These are phyloP conservation scores for Iphiclides podalirius DNA, from an alignment of 2,888 invertebrate genomes.

Conservation along the genomic window DNA sequence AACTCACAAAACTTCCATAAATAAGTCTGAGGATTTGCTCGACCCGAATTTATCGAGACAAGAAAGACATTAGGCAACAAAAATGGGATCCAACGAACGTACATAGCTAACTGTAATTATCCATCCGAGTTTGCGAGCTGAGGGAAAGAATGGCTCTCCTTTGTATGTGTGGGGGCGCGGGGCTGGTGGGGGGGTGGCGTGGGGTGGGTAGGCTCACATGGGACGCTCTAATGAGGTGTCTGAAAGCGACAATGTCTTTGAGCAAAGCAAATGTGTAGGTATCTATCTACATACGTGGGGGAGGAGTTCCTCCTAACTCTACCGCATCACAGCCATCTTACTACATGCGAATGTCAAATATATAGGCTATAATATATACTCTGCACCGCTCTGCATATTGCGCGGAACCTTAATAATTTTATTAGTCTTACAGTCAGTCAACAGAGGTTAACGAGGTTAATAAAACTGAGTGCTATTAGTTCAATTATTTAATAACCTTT, in stretches of 20 bases:
- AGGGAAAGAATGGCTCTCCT: constrained; percentile 72
- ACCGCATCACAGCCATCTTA: constrained; percentile 27
- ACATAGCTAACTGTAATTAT: constrained; percentile 74
- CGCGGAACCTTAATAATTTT: too few relatives aligned
- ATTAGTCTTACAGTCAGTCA: too few relatives aligned
- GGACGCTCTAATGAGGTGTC: constrained; percentile 81
- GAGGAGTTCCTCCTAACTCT: constrained; percentile 57
- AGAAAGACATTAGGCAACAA: constrained; percentile 46
- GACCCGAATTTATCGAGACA: constrained; percentile 27
- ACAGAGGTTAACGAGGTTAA: too few relatives aligned
- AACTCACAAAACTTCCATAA: constrained; percentile 18
- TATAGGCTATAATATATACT: background rate
- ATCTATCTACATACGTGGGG: constrained; percentile 67
- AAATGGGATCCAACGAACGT: constrained; percentile 49
- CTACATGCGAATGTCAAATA: constrained; percentile 26
- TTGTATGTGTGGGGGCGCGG: constrained; percentile 45
- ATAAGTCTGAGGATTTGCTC: constrained; percentile 17
- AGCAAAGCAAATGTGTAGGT: constrained; percentile 78
- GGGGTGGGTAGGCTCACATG: constrained; percentile 72
- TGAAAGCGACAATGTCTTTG: constrained; percentile 81
- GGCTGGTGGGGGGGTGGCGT: constrained; percentile 41
- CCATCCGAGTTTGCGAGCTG: constrained; percentile 73
- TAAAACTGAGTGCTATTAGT: too few relatives aligned
- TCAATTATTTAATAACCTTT: too few relatives aligned
- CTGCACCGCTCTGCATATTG: too few relatives aligned